Evolutionary conservation across 2,888 invertebrate genomes (phyloP).

Genomic region (Cactoblastis cactorum): DNA sequence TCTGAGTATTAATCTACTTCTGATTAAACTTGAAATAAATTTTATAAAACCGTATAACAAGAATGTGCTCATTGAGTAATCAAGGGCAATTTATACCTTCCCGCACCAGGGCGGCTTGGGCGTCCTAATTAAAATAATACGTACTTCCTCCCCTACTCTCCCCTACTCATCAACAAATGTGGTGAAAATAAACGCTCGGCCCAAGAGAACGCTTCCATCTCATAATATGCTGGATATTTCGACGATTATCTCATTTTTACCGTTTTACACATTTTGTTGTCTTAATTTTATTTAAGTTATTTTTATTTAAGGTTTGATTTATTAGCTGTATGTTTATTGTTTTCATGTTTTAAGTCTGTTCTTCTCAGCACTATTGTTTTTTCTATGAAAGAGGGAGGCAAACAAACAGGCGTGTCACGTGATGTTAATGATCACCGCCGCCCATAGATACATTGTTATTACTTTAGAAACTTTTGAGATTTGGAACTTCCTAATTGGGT

Average conservation of each 20-base stretch:
- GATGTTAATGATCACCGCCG: too few relatives aligned
- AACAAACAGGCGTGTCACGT: too few relatives aligned
- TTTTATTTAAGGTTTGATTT: too few relatives aligned
- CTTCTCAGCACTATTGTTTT: too few relatives aligned
- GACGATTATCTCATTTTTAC: conserved; percentile 33
- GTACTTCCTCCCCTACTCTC: conserved; percentile 66
- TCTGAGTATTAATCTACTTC: not conserved
- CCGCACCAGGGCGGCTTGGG: conserved; percentile 58
- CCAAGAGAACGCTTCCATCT: conserved; percentile 37
- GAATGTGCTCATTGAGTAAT: conserved; percentile 26
- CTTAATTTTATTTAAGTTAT: not conserved
- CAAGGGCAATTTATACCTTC: conserved; percentile 44
- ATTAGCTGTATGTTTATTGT: not conserved
- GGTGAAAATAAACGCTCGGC: conserved; percentile 71
- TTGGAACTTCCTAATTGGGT: too few relatives aligned
- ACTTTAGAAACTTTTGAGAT: too few relatives aligned
- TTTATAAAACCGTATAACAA: not conserved
- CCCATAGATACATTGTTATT: too few relatives aligned
- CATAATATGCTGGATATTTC: not conserved
- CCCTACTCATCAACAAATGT: conserved; percentile 74
- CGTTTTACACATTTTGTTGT: conserved; percentile 34
- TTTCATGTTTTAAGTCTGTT: too few relatives aligned
- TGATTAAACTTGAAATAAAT: not conserved
- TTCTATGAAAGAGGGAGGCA: too few relatives aligned
- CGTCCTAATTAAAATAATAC: conserved; percentile 78